phyloP scores from a whole-genome alignment of 2,888 invertebrate genomes.

The Dynastes hyllus region DNA sequence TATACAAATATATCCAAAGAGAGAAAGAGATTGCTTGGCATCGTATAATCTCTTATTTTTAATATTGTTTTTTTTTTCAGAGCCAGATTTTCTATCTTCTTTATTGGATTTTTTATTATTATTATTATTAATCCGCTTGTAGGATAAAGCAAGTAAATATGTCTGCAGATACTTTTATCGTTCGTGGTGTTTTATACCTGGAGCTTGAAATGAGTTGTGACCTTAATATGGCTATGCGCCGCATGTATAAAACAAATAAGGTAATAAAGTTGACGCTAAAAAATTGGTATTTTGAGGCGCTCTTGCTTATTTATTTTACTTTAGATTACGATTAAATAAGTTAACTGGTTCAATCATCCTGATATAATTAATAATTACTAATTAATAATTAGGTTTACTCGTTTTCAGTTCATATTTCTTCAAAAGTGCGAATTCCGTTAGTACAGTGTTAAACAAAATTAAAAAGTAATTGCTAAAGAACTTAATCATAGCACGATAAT shows the following conservation, averaged over 20 bases:
- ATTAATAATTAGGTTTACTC: no score
- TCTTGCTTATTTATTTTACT: no score
- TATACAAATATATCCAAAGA: constrained; percentile 14
- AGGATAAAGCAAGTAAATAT: constrained; percentile 38
- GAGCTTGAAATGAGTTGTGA: constrained; percentile 1
- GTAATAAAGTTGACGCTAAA: background rate
- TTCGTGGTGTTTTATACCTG: background rate
- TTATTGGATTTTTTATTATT: constrained; percentile 44
- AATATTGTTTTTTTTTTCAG: constrained; percentile 35
- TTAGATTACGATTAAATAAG: no score
- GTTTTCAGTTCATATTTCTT: no score
- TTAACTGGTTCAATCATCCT: no score
- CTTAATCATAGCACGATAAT: no score
- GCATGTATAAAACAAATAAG: background rate
- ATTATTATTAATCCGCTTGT: constrained; percentile 35
- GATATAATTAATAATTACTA: no score
- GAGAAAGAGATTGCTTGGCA: constrained; percentile 18
- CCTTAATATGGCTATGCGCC: background rate
- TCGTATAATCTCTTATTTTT: constrained; percentile 40
- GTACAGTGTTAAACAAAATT: no score
- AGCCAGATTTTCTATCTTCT: constrained; percentile 33
- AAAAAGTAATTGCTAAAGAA: no score
- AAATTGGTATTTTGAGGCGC: no score
- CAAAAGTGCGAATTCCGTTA: no score
- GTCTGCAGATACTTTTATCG: constrained; percentile 23